Evolutionary conservation across 2,888 invertebrate species (phyloP).

Genomic region (Agrypnus murinus): DNA sequence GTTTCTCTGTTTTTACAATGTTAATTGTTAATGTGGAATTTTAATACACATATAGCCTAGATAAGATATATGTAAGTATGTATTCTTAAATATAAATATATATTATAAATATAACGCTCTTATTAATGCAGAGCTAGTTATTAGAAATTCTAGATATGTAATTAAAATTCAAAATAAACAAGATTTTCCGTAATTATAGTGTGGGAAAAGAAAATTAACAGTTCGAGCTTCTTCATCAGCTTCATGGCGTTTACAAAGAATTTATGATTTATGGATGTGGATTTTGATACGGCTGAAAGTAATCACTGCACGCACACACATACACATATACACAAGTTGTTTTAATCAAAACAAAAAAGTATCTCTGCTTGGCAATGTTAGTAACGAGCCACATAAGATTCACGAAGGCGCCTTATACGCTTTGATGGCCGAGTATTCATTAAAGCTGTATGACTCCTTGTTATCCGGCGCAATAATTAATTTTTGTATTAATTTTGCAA

Average conservation of each 20-base stretch:
- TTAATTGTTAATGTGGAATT: no score
- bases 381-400: slow-evolving; percentile 25
- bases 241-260: slow-evolving; percentile 33
- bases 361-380: slow-evolving; percentile 6
- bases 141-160: not conserved
- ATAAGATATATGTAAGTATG: no score
- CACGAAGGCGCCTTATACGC: slow-evolving; percentile 23
- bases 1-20: no score
- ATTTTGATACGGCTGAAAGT: slow-evolving; percentile 44
- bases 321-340: no score
- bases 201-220: slow-evolving; percentile 41
- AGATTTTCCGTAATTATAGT: slow-evolving; percentile 33
- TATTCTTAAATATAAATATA: no score
- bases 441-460: slow-evolving; percentile 16
- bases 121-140: not conserved
- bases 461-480: slow-evolving; percentile 24
- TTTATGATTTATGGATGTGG: slow-evolving; percentile 46
- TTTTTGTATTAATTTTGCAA: slow-evolving; percentile 13
- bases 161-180: slow-evolving; percentile 40
- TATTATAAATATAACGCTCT: no score
- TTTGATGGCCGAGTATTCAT: slow-evolving; percentile 31
- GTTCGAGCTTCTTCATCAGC: slow-evolving; percentile 41
- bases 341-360: slow-evolving; percentile 39
- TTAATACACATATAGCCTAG: no score
- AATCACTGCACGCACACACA: slow-evolving; percentile 7